Conservation (phyloP, 1,140 invertebrate genomes). For the Tribolium madens region DNA sequence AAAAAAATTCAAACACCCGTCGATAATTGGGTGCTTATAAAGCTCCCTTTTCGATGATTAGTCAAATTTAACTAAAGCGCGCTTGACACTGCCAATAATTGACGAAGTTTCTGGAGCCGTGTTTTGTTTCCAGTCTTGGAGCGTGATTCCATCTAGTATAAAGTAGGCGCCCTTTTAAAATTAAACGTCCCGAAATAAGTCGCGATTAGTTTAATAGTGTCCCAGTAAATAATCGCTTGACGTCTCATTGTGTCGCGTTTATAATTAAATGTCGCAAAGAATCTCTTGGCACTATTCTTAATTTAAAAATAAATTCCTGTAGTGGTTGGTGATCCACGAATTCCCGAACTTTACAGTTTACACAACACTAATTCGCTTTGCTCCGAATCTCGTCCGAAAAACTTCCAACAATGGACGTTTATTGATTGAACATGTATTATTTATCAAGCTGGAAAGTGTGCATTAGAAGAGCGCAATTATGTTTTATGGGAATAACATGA, state of each 20-base stretch:
- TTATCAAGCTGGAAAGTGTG: slow-evolving; percentile 37
- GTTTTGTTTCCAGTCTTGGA: background rate
- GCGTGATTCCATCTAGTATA: background rate
- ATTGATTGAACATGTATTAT: slow-evolving; percentile 45
- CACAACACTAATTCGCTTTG: background rate
- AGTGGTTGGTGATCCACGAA: background rate
- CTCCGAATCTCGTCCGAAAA: slow-evolving; percentile 4
- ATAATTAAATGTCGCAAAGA: slow-evolving; percentile 44
- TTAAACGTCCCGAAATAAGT: slow-evolving; percentile 9
- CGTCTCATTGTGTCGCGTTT: slow-evolving; percentile 40
- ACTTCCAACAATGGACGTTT: slow-evolving; percentile 6
- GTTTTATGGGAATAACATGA: slow-evolving; percentile 39
- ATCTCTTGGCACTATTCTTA: slow-evolving; percentile 44
- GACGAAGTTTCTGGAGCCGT: background rate
- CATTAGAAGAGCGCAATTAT: slow-evolving; percentile 38
- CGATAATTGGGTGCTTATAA: background rate
- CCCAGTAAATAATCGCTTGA: slow-evolving; percentile 33
- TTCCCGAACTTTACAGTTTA: background rate
- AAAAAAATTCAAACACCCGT: slow-evolving; percentile 10
- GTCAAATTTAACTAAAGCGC: background rate
- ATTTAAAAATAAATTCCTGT: slow-evolving; percentile 42
- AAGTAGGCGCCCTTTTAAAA: slow-evolving; percentile 5
- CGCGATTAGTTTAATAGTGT: slow-evolving; percentile 33
- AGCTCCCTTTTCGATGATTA: background rate
- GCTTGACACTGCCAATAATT: background rate